Conservation (phyloP, 2,797 vertebrate species). For the Otolemur crassicaudatus region DNA sequence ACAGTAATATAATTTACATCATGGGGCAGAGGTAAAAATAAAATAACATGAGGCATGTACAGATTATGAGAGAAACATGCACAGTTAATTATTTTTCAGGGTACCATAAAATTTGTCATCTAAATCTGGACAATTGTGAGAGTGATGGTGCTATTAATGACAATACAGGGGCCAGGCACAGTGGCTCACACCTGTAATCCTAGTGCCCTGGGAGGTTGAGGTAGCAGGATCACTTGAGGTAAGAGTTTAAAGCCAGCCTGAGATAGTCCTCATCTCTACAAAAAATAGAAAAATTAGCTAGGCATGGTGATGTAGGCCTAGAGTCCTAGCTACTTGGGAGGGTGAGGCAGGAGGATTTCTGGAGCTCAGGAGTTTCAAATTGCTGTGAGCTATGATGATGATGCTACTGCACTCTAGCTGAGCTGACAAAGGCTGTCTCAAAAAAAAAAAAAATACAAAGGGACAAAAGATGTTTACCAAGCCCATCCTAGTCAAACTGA, state of each 20-base stretch:
- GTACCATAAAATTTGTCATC: not conserved
- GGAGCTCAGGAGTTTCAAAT: not conserved
- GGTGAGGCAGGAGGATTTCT: not conserved
- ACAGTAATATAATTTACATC: not conserved
- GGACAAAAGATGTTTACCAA: not conserved
- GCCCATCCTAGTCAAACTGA: not conserved
- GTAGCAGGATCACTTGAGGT: not conserved
- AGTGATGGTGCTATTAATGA: not conserved
- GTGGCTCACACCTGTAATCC: no score
- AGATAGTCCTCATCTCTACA: not conserved
- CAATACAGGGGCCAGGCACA: not conserved
- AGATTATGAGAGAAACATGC: not conserved
- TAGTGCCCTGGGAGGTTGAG: no score
- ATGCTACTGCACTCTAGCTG: not conserved
- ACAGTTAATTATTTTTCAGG: not conserved
- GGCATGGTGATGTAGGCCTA: not conserved
- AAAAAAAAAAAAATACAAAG: not conserved
- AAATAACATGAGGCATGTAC: not conserved
- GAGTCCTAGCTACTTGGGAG: not conserved
- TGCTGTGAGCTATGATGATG: not conserved
- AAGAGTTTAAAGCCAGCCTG: not conserved
- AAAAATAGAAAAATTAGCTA: not conserved
- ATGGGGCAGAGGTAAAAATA: not conserved
- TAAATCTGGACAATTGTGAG: not conserved
- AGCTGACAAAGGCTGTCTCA: not conserved